phyloP scores from a whole-genome alignment of 2,797 vertebrate genomes.

The Hapalemur alaotrensis region DNA sequence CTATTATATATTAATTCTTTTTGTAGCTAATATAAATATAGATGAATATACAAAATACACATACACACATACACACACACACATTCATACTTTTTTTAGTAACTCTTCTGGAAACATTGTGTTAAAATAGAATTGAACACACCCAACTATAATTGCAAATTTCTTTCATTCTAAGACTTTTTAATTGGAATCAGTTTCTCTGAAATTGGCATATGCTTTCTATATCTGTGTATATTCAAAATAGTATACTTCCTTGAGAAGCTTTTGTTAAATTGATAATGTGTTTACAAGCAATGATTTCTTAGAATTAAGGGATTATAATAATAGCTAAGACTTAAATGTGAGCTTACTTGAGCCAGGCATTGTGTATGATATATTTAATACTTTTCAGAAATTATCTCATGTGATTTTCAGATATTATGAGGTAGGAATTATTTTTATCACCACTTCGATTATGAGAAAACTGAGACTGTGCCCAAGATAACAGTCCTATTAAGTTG shows the following conservation, averaged over 20 bases:
- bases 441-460: background rate
- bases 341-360: background rate
- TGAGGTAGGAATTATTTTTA: background rate
- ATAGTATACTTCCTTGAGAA: background rate
- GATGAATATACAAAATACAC: background rate
- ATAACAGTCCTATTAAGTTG: background rate
- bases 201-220: background rate
- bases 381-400: slow-evolving; percentile 7
- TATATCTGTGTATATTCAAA: background rate
- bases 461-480: background rate
- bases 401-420: background rate
- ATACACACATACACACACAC: background rate
- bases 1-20: background rate
- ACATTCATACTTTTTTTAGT: background rate
- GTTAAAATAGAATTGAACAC: background rate
- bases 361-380: background rate
- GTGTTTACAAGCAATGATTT: background rate
- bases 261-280: background rate
- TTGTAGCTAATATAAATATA: background rate
- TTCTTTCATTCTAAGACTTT: slow-evolving; percentile 27
- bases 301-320: background rate
- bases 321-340: background rate
- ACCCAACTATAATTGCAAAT: background rate
- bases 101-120: background rate
- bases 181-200: background rate